phyloP scores from a whole-genome alignment of 1,140 invertebrate genomes.

The Pissodes strobi region DNA sequence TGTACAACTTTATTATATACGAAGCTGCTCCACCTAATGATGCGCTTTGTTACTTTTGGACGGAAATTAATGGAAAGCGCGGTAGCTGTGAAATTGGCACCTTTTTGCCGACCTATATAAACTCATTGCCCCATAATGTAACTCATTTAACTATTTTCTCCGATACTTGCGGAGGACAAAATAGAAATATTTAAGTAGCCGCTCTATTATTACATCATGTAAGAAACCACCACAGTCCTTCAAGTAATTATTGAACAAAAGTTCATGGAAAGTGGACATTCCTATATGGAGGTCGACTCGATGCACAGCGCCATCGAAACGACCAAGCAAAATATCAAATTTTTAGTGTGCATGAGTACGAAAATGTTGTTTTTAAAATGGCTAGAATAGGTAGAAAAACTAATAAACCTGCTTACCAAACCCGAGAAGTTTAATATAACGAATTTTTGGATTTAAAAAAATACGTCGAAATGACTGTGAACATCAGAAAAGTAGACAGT shows the following conservation, averaged over 20 bases:
- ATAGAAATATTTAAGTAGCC: slow-evolving; percentile 19
- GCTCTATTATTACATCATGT: slow-evolving; percentile 16
- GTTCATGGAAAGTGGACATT: too few relatives aligned
- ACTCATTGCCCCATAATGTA: neutral
- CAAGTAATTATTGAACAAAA: too few relatives aligned
- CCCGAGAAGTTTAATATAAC: neutral
- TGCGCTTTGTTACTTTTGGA: slow-evolving; percentile 35
- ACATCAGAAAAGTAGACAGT: too few relatives aligned
- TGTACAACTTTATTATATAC: slow-evolving; percentile 42
- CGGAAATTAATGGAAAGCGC: slow-evolving; percentile 39
- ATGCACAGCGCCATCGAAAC: too few relatives aligned
- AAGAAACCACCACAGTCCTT: slow-evolving; percentile 3
- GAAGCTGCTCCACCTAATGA: slow-evolving; percentile 29
- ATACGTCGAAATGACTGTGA: too few relatives aligned
- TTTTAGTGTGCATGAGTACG: neutral
- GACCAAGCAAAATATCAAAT: neutral
- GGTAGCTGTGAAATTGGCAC: slow-evolving; percentile 5
- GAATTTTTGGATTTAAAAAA: neutral
- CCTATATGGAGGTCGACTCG: too few relatives aligned
- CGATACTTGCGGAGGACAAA: slow-evolving; percentile 25
- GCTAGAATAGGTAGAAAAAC: neutral
- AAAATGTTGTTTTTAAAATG: slow-evolving; percentile 1
- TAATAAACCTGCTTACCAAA: neutral
- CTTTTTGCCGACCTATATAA: neutral
- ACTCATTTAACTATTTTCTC: slow-evolving; percentile 18